Base-by-base conservation (phyloP, 2,888 invertebrate genomes). In the Ecliptopera silaceata region DNA sequence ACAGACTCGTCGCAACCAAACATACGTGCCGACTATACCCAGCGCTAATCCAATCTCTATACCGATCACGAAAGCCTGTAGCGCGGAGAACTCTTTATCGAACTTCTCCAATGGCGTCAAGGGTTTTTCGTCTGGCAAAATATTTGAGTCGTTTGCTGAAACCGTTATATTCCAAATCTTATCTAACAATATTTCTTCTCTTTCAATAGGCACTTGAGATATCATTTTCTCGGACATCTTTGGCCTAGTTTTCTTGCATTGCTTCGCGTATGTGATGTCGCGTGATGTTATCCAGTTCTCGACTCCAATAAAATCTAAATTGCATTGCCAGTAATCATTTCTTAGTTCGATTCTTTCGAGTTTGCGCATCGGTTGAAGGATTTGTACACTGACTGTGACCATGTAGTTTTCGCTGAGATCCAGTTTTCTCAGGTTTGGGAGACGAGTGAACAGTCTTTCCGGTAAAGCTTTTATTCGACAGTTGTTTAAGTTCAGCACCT, bases 331-430 rank as follows among this genome's bases (percentile, higher is more conserved):
- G 53, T 91, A 92, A 64, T 94, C 94, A 60, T 91, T 92, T 18
- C 89, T 80, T 1, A 94, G 72, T 68, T 93, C 91, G 31, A 95
- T 67, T 46, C 85, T 75, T 50, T 90, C 84, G 43, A 94, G 70
- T 59, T 88, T 90, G 1, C 75, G 76, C 39, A 94, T 69, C 0
- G 90, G 85, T 49, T 84, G 74, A 3, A 94, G 79, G 0, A 92
- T 83, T 18, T 88, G 86, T 0, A 85, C 69, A 48, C 82, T 88
- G 0, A 94, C 59, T 3, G 92, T 88, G 11, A 93, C 84, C 61
- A 95, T 79, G 61, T 93, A 92, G 70, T 95, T 95, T 64, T 92
- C 91, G 13, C 93, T 92, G 49, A 95, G 70, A 74, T 94, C 93
- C 49, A 95, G 69, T 47, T 90, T 86, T 46, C 84, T 84, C 17